Evolutionary conservation across 1,140 invertebrate species (phyloP), one percentile per base, ranked within the genome.

Genomic region (Palaemon carinicauda): DNA sequence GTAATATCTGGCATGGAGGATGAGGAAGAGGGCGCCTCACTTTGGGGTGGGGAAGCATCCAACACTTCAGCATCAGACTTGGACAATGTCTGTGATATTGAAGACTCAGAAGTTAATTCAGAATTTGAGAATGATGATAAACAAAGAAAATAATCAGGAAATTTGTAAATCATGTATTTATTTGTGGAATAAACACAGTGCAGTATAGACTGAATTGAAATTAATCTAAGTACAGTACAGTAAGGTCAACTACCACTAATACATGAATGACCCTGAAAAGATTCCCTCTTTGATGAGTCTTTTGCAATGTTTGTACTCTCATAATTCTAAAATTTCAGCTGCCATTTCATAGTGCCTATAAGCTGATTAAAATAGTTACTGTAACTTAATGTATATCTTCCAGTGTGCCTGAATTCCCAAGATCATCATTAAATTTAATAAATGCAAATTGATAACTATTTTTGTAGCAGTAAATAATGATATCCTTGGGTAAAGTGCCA

Each of bases 81-180:
- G 27, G 94, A 88, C 29, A 95, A 96, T 92, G 93, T 98, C 50
- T 98, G 97, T 93, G 97, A 97, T 93, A 97, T 98, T 90, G 96
- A 97, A 92, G 97, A 97, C 92, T 96, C 95, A n/a, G 96, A 96
- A 80, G 86, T 88, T n/a, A 87, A 87, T 79, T 89, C 88, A 0
- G 87, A 88, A 52, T 87, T 89, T 79, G 87, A 89, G 75, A 87
- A 89, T 53, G 84, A 87, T 24, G 83, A 89, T 50, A 82, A 83
- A 83, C 71, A n/a, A 29, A 82, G 79, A 24, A 73, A 71, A 50
- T 52, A 71, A 19, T 31, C 14, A 3, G 19, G n/a, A 29, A 56
- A 53, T n/a, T 10, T 56, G 41, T 41, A 41, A 41, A 41, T 9
- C 33, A 41, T 41, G 7, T 41, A 9, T 9, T 41, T 12, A 7